phyloP scores from a whole-genome alignment of 1,140 invertebrate genomes.

The Penaeus indicus region DNA sequence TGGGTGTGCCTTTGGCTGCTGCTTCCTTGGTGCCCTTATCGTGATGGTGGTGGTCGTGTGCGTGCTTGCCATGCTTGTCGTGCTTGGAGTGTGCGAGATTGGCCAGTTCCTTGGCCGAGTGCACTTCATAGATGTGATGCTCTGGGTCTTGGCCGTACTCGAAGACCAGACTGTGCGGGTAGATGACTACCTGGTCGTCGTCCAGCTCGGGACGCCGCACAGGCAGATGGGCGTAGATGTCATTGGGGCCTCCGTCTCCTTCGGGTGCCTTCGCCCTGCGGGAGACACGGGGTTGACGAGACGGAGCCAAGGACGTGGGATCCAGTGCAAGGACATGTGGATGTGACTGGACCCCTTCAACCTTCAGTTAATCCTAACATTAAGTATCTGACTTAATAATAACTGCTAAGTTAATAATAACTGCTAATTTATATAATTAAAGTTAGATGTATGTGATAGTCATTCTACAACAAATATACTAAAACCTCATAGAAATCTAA shows the following conservation, averaged over 20 bases:
- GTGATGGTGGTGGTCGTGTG: slow-evolving; percentile 45
- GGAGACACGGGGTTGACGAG: background rate
- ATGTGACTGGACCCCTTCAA: background rate
- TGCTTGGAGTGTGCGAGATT: slow-evolving; percentile 45
- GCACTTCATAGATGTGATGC: slow-evolving; percentile 50
- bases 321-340: background rate
- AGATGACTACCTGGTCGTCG: slow-evolving; percentile 53
- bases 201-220: slow-evolving; percentile 10
- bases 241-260: slow-evolving; percentile 52
- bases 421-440: background rate
- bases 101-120: slow-evolving; percentile 49
- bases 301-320: background rate
- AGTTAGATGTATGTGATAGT: background rate
- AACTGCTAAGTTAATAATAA: background rate
- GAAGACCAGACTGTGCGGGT: slow-evolving; percentile 54
- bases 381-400: background rate
- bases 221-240: slow-evolving; percentile 47
- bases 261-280: slow-evolving; percentile 35
- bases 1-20: slow-evolving; percentile 14
- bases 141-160: slow-evolving; percentile 61
- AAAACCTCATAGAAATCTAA: background rate
- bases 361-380: background rate
- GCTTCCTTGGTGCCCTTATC: slow-evolving; percentile 31
- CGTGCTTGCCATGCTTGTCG: slow-evolving; percentile 49
- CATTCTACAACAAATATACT: background rate